Evolutionary conservation across 2,113 vertebrate genomes (phyloP).

Genomic region (Oryctolagus cuniculus): mOryCun1.1 NC_091444.1:8673501-8674000

Average conservation of each 20-base stretch:
- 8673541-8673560: background rate
- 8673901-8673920: background rate
- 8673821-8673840: background rate
- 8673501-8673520: too few species aligned
- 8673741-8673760: background rate
- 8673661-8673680: too few species aligned
- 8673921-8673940: too few species aligned
- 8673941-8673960: too few species aligned
- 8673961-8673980: too few species aligned
- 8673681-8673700: background rate
- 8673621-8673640: background rate
- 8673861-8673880: too few species aligned
- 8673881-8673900: background rate
- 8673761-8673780: background rate
- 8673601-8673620: too few species aligned
- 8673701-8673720: rapidly evolving
- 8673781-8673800: too few species aligned
- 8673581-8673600: background rate
- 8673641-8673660: background rate
- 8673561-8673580: background rate
- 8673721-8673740: too few species aligned
- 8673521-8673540: too few species aligned
- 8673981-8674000: too few species aligned
- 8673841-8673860: background rate
- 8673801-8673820: background rate